phyloP scores from a whole-genome alignment of 2,113 vertebrate genomes.

The Leiothrix lutea region DNA sequence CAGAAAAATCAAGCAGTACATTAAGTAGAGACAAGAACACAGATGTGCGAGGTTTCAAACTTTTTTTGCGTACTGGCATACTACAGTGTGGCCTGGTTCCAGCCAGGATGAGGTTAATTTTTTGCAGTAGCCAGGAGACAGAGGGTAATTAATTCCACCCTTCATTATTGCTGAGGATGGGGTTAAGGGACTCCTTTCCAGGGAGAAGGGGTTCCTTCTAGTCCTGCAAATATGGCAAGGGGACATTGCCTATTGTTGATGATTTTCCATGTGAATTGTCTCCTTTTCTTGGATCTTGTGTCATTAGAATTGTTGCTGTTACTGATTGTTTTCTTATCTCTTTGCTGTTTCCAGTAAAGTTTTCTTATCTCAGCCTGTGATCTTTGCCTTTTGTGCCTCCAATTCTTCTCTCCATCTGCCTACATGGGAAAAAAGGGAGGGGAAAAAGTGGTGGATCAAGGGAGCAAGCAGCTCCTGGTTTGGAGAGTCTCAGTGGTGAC shows the following conservation, averaged over 20 bases:
- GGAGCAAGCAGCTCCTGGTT: fast-evolving
- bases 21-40: not conserved
- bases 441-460: not conserved
- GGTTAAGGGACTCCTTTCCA: not conserved
- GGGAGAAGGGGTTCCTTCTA: not conserved
- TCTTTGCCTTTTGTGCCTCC: not conserved
- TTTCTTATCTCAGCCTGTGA: not conserved
- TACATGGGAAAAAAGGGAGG: not conserved
- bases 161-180: not conserved
- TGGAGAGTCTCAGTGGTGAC: not conserved
- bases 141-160: not conserved
- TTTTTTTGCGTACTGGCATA: not conserved
- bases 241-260: no score
- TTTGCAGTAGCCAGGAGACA: not conserved
- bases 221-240: not conserved
- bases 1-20: not conserved
- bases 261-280: not conserved
- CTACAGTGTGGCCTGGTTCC: not conserved
- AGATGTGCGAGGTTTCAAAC: not conserved
- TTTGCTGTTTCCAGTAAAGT: not conserved
- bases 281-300: not conserved
- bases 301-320: not conserved
- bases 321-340: not conserved
- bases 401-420: not conserved
- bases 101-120: not conserved